These are phyloP conservation scores for Druceiella hillmani DNA, from an alignment of 2,888 invertebrate genomes.

Conservation along the genomic window DNA sequence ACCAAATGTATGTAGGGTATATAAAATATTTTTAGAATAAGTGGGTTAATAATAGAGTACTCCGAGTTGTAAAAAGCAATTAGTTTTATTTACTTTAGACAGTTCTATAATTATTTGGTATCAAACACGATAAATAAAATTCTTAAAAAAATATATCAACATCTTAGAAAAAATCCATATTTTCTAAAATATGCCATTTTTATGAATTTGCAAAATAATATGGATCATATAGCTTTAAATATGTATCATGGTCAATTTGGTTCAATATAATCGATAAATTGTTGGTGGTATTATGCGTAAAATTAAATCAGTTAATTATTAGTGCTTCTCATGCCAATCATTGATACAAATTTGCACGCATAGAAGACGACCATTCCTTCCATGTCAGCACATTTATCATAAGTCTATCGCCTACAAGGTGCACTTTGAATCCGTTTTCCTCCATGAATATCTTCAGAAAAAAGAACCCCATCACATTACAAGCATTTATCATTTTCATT, in stretches of 20 bases:
- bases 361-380: conserved; percentile 14
- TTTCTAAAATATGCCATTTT: conserved; percentile 15
- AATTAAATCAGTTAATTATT: conserved; percentile 14
- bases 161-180: conserved; percentile 19
- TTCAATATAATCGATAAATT: conserved; percentile 14
- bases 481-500: conserved; percentile 6
- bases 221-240: too few relatives aligned
- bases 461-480: conserved; percentile 12
- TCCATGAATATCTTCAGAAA: conserved; percentile 14
- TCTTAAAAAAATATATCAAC: conserved; percentile 15
- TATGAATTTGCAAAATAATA: conserved; percentile 10
- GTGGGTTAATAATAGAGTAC: not conserved
- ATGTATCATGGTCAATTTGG: conserved; percentile 11
- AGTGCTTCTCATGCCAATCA: conserved; percentile 12
- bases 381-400: too few relatives aligned
- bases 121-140: conserved; percentile 13
- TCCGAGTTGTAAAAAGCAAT: conserved; percentile 13
- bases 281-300: conserved; percentile 13
- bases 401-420: conserved; percentile 11
- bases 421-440: conserved; percentile 13
- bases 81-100: conserved; percentile 16
- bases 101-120: conserved; percentile 14
- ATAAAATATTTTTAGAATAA: not conserved
- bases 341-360: conserved; percentile 17
- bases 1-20: too few relatives aligned